Evolutionary conservation across 2,888 invertebrate genomes (phyloP), one percentile per base, ranked within the genome.

Genomic region (Periphyllus acericola): DNA sequence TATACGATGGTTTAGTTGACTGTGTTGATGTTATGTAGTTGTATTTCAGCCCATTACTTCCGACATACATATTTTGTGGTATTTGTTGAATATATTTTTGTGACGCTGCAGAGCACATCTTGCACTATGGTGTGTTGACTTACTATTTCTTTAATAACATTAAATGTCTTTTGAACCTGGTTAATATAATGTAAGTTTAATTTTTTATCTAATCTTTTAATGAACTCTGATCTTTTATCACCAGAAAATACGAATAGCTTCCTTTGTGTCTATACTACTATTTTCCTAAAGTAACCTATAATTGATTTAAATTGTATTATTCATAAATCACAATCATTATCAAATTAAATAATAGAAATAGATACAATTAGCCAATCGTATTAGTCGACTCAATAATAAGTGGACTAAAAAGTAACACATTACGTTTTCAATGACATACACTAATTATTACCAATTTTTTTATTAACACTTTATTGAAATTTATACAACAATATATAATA

Each of bases 211-310:
- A 84, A 75, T 84, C 36, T 74, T 36, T 66, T 19, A 17, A 71
- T 76, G 76, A 84, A 75, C 83, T 84, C 34, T 84, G 83, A 84
- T 66, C 83, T 84, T 76, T 76, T 75, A 84, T 84, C 83, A 32
- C 34, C 46, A 40, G 29, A 40, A 71, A 40, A 76, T 66, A 21
- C 66, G 76, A 76, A 84, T 83, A 60, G 29, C 29, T 81, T 83
- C 55, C 55, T 83, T 83, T 83, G 82, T 82, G 82, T 72, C 8
- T 52, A 21, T 72, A 81, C n/a, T 82, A 71, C 19, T 36, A 8
- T 5, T 80, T 21, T 36, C 21, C 36, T 4, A 40, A 11, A 60
- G 60, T 74, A 40, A 74, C 36, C 25, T 36, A 80, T 80, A 40
- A 80, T 66, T 80, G 80, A 80, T 80, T 80, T 80, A 3, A 9